Percentiles rank a stretch among this genome's conserved stretches.
Conservation (phyloP, 2,113 vertebrate species). For the Kryptolebias marmoratus region DNA sequence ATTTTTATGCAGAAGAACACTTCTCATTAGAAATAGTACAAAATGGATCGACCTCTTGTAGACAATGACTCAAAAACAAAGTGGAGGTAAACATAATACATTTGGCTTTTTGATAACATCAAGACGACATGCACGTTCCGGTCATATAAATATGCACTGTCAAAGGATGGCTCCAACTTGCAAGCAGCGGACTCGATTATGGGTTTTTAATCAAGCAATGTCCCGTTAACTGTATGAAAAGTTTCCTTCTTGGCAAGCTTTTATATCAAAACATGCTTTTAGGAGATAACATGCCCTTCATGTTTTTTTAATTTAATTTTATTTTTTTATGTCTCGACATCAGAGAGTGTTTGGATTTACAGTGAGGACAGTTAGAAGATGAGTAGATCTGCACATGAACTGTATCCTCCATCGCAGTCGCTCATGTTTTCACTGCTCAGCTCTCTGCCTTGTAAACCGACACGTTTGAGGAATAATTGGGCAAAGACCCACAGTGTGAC, state of each 20-base stretch:
- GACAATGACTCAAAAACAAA: slow-evolving; percentile 61
- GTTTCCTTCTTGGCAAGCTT: slow-evolving; percentile 67
- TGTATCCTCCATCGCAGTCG: slow-evolving; percentile 20
- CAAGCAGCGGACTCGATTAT: slow-evolving; percentile 62
- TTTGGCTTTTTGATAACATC: slow-evolving; percentile 58
- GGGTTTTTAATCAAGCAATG: slow-evolving; percentile 36
- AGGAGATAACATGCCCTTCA: slow-evolving; percentile 64
- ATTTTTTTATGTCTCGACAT: slow-evolving; percentile 36
- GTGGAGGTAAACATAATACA: slow-evolving; percentile 51
- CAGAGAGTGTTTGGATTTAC: slow-evolving; percentile 12
- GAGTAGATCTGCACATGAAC: slow-evolving; percentile 16
- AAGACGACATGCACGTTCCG: slow-evolving; percentile 80
- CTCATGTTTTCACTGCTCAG: slow-evolving; percentile 26
- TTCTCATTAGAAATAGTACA: slow-evolving; percentile 83
- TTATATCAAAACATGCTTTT: slow-evolving; percentile 75
- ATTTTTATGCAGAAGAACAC: slow-evolving; percentile 79
- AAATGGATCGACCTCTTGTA: slow-evolving; percentile 69
- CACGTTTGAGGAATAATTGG: slow-evolving; percentile 4
- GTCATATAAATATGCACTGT: slow-evolving; percentile 75
- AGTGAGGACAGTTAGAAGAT: slow-evolving; percentile 30
- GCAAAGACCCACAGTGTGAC: slow-evolving; percentile 14
- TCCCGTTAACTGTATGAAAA: slow-evolving; percentile 57
- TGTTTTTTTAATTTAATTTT: not conserved
- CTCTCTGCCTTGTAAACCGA: slow-evolving; percentile 55
- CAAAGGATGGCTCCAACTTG: slow-evolving; percentile 67